These are phyloP conservation scores for Aleiodes leptofemur DNA, from an alignment of 2,888 invertebrate species.

Conservation along the genomic window DNA sequence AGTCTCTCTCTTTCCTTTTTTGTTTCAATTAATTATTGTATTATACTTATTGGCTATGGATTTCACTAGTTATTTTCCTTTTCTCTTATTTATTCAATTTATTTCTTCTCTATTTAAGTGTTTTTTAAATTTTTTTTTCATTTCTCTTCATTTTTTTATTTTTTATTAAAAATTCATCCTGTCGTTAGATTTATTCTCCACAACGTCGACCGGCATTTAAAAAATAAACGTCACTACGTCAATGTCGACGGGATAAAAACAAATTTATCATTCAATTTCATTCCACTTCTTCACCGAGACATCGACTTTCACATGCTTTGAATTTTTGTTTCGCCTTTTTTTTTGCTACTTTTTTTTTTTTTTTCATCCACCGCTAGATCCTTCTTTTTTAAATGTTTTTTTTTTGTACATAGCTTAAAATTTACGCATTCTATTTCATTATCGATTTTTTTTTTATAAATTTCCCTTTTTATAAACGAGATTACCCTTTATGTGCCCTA, in stretches of 20 bases:
- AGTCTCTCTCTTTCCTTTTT: slow-evolving; percentile 16
- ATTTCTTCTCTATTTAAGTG: slow-evolving; percentile 48
- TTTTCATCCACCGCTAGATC: slow-evolving; percentile 41
- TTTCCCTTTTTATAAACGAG: slow-evolving; percentile 47
- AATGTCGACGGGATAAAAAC: slow-evolving; percentile 62
- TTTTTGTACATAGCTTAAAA: slow-evolving; percentile 61
- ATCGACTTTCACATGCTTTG: slow-evolving; percentile 48
- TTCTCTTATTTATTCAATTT: slow-evolving; percentile 40
- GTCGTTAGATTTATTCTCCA: slow-evolving; percentile 43
- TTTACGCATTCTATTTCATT: slow-evolving; percentile 49
- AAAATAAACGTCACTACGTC: slow-evolving; percentile 51
- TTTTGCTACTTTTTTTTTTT: slow-evolving; percentile 43
- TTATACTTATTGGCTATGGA: slow-evolving; percentile 60
- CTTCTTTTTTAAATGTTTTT: slow-evolving; percentile 42
- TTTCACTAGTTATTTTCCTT: slow-evolving; percentile 46
- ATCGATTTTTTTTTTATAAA: slow-evolving; percentile 36
- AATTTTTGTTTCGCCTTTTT: slow-evolving; percentile 47
- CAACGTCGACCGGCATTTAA: slow-evolving; percentile 37
- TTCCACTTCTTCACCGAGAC: slow-evolving; percentile 47
- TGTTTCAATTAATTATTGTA: slow-evolving; percentile 61
- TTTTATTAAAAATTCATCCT: slow-evolving; percentile 28
- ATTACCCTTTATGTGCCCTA: slow-evolving; percentile 55
- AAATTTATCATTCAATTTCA: slow-evolving; percentile 62
- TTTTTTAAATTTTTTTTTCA: too few relatives aligned
- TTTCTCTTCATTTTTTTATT: too few relatives aligned